Percentiles rank a stretch among this genome's conserved stretches.
These are phyloP conservation scores for Nothocercus julius DNA, from an alignment of 2,113 vertebrate species.

Conservation along the genomic window DNA sequence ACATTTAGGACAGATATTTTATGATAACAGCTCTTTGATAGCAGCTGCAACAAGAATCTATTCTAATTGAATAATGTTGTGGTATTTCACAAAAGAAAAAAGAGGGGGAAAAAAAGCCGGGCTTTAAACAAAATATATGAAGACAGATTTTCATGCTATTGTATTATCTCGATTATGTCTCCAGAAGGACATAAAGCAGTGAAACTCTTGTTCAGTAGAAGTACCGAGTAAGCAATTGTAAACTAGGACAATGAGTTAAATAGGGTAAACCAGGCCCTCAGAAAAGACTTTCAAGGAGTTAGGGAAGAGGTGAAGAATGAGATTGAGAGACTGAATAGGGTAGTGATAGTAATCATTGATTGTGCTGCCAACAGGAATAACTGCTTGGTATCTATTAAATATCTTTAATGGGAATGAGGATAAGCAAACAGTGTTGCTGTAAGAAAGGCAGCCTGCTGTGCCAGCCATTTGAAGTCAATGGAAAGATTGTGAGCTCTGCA, in stretches of 20 bases:
- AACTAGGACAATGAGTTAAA: background rate
- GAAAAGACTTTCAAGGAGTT: background rate
- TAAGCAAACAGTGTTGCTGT: background rate
- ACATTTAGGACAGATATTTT: slow-evolving; percentile 66
- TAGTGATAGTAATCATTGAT: background rate
- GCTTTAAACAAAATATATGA: background rate
- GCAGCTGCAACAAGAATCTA: slow-evolving; percentile 32
- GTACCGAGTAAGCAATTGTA: background rate
- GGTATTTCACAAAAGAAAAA: slow-evolving; percentile 25
- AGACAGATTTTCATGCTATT: slow-evolving; percentile 3
- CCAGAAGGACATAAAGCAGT: background rate
- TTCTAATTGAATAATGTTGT: slow-evolving; percentile 56
- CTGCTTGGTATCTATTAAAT: background rate
- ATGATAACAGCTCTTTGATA: slow-evolving; percentile 63
- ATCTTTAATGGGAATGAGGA: background rate
- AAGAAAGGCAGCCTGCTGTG: background rate
- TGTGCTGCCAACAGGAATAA: background rate
- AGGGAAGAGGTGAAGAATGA: background rate
- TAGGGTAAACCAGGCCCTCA: background rate
- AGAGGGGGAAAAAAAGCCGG: background rate
- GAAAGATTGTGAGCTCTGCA: background rate
- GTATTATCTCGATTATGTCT: background rate
- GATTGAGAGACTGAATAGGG: background rate
- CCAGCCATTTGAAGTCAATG: background rate
- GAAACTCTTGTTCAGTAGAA: background rate